Base-by-base conservation (phyloP, 2,888 invertebrate species). In the Dolichomitus sp. region DNA sequence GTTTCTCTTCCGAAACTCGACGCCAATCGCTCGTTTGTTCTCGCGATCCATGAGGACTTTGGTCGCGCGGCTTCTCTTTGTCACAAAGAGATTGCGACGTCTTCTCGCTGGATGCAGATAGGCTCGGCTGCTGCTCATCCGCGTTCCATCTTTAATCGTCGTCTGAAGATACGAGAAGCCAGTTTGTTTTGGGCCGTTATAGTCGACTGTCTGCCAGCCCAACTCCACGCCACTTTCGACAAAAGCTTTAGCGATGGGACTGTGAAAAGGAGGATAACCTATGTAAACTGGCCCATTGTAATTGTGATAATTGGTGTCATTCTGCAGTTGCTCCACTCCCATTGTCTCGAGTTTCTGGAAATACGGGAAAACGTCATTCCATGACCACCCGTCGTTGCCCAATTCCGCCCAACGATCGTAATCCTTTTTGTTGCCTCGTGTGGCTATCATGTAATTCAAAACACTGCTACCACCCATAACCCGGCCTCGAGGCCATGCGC, bases 401-500 rank as follows among this genome's bases (percentile, higher is more conserved):
- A 96, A 91, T 0, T 94, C 94, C 14, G 95, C 95, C 98, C 98
- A 98, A 4, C 94, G 94, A 89, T 98, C 96, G 91, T 97, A 98
- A 90, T 98, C 98, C 4, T 94, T 93, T 0, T 95, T 94, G 87
- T 96, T 95, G 12, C 97, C 97, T 83, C 97, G 94, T 0, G 96
- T 97, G 88, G 97, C 97, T 88, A 97, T 96, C 97, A 98, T 97
- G 87, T 96, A 96, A 91, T 98, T 98, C 11, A 98, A 94, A 0
- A 97, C 96, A 84, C 97, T 97, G 9, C 96, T 96, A 1, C 98
- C 98, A 6, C 98, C 98, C 90, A 98, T 95, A 0, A 97, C 97
- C 92, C 97, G 97, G 3, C 98, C 98, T 63, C 94, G 88, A 0
- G 95, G 93, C 87, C 91, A 92, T 0, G 88, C 90, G 83, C 94